Percentiles rank a stretch among this genome's conserved stretches.
Conservation (phyloP, 2,888 invertebrate species). For the Tetrapedia diversipes region DNA sequence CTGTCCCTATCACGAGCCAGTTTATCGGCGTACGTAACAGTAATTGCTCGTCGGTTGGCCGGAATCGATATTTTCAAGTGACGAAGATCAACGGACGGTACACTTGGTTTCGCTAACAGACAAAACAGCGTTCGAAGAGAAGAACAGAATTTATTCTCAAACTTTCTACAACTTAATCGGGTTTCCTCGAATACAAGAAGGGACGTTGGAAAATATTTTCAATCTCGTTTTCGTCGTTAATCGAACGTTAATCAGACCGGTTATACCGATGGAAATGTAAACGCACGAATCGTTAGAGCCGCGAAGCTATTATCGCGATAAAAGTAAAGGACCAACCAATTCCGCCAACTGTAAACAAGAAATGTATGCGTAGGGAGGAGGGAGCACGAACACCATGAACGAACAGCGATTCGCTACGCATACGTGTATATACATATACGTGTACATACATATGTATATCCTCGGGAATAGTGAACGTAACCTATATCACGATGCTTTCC, state of each 20-base stretch:
- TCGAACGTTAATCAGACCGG: background rate
- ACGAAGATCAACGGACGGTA: slow-evolving; percentile 11
- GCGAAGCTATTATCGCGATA: slow-evolving; percentile 39
- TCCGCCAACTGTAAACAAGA: background rate
- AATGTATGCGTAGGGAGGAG: no score
- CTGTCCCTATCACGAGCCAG: slow-evolving; percentile 43
- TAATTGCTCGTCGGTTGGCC: slow-evolving; percentile 47
- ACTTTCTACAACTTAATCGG: no score
- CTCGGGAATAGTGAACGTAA: slow-evolving; percentile 15
- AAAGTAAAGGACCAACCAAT: slow-evolving; percentile 8
- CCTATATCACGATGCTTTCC: slow-evolving; percentile 46
- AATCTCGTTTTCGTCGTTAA: background rate
- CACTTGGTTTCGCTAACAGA: no score
- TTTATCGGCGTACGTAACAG: slow-evolving; percentile 10
- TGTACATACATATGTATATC: background rate
- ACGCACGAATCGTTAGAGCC: slow-evolving; percentile 2
- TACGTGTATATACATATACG: background rate
- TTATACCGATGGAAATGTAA: no score
- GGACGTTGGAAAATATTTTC: no score
- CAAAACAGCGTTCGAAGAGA: no score
- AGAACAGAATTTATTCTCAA: no score
- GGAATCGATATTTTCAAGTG: slow-evolving; percentile 38
- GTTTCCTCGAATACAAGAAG: no score
- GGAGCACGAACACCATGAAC: slow-evolving; percentile 34
- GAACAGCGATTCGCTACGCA: slow-evolving; percentile 31